Percentiles rank a stretch among this genome's conserved stretches.
These are phyloP conservation scores for Oryzias javanicus DNA, from an alignment of 2,113 vertebrate genomes.

Conservation along the genomic window DNA sequence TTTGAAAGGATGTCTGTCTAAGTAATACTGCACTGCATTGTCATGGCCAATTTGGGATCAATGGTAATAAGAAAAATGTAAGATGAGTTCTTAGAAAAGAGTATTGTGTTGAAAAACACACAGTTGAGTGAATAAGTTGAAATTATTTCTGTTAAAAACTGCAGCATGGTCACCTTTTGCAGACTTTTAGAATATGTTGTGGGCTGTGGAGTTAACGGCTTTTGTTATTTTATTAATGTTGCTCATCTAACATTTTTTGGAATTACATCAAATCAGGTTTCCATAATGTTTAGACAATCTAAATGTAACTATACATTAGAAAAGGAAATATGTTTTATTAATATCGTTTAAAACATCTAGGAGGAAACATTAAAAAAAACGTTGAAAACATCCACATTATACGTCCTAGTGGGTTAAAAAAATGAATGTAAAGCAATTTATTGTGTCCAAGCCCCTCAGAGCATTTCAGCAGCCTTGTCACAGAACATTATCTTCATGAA, in stretches of 20 bases:
- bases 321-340: no score
- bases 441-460: neutral
- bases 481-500: neutral
- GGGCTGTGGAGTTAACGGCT: no score
- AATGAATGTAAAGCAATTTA: neutral
- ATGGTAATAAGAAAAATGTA: constrained; percentile 9
- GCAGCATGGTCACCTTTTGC: no score
- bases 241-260: no score
- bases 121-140: neutral
- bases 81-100: neutral
- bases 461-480: neutral
- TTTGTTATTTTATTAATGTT: no score
- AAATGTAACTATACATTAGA: no score
- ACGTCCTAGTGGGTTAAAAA: neutral
- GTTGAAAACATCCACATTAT: neutral
- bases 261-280: no score
- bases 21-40: neutral
- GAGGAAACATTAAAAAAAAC: neutral
- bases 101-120: constrained; percentile 1
- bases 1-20: neutral
- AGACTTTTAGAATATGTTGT: no score
- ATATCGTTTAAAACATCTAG: neutral
- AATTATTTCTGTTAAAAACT: neutral
- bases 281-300: no score
- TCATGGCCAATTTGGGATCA: neutral